These are phyloP conservation scores for Andrena flavipes DNA, from an alignment of 2,888 invertebrate genomes.

Conservation along the genomic window DNA sequence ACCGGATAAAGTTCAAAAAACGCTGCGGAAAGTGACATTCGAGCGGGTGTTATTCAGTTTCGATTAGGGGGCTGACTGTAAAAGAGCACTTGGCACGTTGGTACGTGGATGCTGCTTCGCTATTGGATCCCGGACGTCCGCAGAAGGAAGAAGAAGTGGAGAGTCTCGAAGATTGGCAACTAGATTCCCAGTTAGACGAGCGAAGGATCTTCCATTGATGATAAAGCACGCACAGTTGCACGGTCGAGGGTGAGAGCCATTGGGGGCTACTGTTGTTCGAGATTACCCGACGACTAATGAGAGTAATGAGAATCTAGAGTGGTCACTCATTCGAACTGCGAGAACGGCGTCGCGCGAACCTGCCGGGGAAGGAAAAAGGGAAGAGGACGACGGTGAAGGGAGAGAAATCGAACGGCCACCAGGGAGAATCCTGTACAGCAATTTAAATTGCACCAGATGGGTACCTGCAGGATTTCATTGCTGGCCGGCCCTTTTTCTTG, in stretches of 20 bases:
- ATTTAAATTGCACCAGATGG: slow-evolving; percentile 61
- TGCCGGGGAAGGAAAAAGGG: not conserved
- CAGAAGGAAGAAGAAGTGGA: not conserved
- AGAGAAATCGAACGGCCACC: slow-evolving; percentile 33
- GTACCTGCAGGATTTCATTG: slow-evolving; percentile 50
- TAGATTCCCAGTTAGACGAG: not conserved
- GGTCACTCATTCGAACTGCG: slow-evolving; percentile 62
- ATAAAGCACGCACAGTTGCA: not conserved
- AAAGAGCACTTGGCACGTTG: too few relatives aligned
- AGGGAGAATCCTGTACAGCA: slow-evolving; percentile 24
- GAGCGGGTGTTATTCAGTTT: too few relatives aligned
- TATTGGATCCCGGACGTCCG: too few relatives aligned
- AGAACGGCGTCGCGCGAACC: slow-evolving; percentile 30
- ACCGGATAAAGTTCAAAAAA: not conserved
- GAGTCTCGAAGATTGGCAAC: not conserved
- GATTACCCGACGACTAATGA: slow-evolving; percentile 50
- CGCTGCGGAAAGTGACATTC: not conserved
- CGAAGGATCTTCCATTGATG: not conserved
- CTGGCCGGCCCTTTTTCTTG: slow-evolving; percentile 39
- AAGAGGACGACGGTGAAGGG: not conserved
- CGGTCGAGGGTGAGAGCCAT: not conserved
- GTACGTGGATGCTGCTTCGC: too few relatives aligned
- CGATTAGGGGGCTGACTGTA: too few relatives aligned
- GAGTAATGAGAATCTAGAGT: slow-evolving; percentile 54
- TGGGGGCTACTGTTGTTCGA: slow-evolving; percentile 14